phyloP scores from a whole-genome alignment of 2,797 vertebrate species.

The Atherinosoma microstoma region DNA sequence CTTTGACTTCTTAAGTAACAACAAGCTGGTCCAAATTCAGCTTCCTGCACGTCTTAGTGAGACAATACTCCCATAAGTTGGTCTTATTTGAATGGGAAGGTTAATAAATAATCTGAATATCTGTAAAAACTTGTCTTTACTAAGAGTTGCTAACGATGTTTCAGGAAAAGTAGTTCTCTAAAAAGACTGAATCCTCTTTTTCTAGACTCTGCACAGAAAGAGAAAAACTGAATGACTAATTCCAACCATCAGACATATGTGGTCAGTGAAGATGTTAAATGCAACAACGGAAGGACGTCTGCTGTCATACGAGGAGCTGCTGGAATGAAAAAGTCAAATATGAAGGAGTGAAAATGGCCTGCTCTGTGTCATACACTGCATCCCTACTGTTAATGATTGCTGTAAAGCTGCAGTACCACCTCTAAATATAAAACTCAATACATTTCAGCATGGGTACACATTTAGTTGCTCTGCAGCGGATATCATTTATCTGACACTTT shows the following conservation, averaged over 20 bases:
- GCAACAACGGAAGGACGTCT: not conserved
- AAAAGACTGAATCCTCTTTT: not conserved
- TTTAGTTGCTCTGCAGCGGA: not conserved
- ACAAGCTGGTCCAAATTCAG: no score
- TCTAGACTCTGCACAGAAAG: not conserved
- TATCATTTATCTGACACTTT: not conserved
- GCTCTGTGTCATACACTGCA: not conserved
- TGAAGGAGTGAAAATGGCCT: not conserved
- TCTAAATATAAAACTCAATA: not conserved
- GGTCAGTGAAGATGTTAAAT: not conserved
- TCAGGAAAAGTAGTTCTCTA: not conserved
- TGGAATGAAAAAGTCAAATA: conserved; percentile 11
- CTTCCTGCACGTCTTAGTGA: no score
- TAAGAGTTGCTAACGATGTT: not conserved
- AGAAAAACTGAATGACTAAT: not conserved
- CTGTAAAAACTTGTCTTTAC: no score
- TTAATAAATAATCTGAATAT: no score
- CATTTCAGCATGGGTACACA: not conserved
- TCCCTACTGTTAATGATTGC: not conserved
- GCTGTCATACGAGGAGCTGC: not conserved
- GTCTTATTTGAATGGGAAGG: no score
- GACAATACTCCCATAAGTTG: no score
- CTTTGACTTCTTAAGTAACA: no score
- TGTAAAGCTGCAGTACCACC: not conserved
- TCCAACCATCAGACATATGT: not conserved